Conservation (phyloP, 2,888 invertebrate species). For the Campaea margaritaria region DNA sequence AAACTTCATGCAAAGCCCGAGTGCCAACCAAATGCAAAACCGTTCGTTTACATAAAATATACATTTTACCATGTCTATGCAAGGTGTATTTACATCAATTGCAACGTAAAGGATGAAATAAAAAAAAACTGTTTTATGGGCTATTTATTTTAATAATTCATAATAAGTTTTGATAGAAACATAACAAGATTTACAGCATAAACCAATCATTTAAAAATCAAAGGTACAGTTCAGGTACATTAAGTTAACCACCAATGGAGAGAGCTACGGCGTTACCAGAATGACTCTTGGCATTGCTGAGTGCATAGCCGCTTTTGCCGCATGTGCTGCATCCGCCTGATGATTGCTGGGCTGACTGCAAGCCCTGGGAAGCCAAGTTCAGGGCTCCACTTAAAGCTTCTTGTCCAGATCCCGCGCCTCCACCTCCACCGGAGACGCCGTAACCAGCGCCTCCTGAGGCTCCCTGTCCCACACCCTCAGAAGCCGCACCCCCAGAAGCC, state of each 20-base stretch:
- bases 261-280: slow-evolving; percentile 73
- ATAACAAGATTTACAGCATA: slow-evolving; percentile 4
- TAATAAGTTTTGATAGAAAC: neutral
- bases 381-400: slow-evolving; percentile 39
- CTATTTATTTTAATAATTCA: neutral
- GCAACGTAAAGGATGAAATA: too few relatives aligned
- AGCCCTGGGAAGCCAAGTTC: slow-evolving; percentile 41
- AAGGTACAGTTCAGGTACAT: slow-evolving; percentile 21
- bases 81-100: too few relatives aligned
- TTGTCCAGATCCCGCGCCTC: slow-evolving; percentile 15
- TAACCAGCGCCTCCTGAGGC: slow-evolving; percentile 16
- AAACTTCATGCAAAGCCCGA: too few relatives aligned
- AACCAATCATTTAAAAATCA: neutral
- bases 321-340: slow-evolving; percentile 65
- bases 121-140: too few relatives aligned
- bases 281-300: slow-evolving; percentile 76
- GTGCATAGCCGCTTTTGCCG: slow-evolving; percentile 68
- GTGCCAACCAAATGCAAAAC: too few relatives aligned
- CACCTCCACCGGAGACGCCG: slow-evolving; percentile 13
- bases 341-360: slow-evolving; percentile 34
- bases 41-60: too few relatives aligned
- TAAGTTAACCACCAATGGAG: slow-evolving; percentile 59
- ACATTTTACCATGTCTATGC: too few relatives aligned
- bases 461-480: slow-evolving; percentile 14
- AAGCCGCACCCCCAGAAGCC: slow-evolving; percentile 21